Base-by-base conservation (phyloP, 2,797 vertebrate genomes). In the Cheracebus regulus region DNA sequence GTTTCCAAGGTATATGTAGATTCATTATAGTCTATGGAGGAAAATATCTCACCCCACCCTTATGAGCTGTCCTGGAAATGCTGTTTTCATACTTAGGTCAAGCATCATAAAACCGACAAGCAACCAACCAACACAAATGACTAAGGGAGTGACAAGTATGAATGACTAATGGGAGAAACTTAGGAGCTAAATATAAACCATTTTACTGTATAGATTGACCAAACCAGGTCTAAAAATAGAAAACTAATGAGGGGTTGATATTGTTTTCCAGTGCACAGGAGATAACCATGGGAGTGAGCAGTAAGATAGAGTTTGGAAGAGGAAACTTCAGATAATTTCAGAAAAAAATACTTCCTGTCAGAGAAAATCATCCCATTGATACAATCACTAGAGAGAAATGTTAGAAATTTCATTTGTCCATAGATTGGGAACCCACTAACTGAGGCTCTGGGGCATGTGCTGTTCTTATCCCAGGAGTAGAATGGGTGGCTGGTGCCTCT, bases 151-250 rank as follows among this genome's bases (percentile, higher is more conserved):
- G 94, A 86, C 2, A 7, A 44, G 12, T 76, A 67, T 79, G 28
- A 44, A 61, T 97, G 97, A 98, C 92, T 98, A 98, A 97, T 55
- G 82, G 93, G 73, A 95, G 92, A 92, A 97, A 82, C 15, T 80
- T 57, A 80, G 85, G 46, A 96, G 90, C 86, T 97, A 97, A 98
- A 97, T 97, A 97, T 97, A 98, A 96, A 64, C 48, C 67, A 83
- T 76, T 79, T 96, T 79, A 82, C 79, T 96, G 2, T 81, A 81
- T 22, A 90, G 61, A 61, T 46, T 88, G 50, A 96, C 50, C 73
- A 88, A 95, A 50, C 52, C 28, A 39, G 81, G 30, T 78, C 83
- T 97, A 91, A 97, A 98, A 97, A 96, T 96, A 96, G 96, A 86
- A 91, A 61, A n/a, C 24, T 80, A 72, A 84, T 41, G 73, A 87